Evolutionary conservation across 2,797 vertebrate genomes (phyloP), one percentile per base, ranked within the genome.

Genomic region (Eremophila alpestris): DNA sequence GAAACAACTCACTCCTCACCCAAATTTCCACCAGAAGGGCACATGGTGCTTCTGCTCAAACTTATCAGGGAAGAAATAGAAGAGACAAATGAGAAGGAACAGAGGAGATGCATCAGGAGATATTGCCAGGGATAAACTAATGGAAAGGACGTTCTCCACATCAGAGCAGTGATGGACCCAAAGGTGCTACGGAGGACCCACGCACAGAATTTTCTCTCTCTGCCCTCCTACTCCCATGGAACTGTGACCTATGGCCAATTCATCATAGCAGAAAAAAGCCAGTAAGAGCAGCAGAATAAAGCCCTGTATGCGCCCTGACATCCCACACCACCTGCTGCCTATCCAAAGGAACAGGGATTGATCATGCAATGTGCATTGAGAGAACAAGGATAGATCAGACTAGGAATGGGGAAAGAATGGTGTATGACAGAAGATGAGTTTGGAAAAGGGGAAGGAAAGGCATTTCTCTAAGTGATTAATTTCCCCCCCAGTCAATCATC

Each of bases 281-380:
- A 59, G 10, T 32, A 32, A 34, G 58, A 34, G 26, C 30, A 36
- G 32, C n/a, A 30, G 21, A 38, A 70, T 27, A 45, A 81, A 91
- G n/a, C 3, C 27, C 17, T 22, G 30, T 13, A 54, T 13, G 27
- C 2, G 14, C 30, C 13, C 48, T 36, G 29, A 52, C 0, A 0
- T 75, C 48, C 70, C 19, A 4, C 3, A 18, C 13, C 1, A 4
- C 14, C 14, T 36, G 19, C 7, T 34, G 13, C 34, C 21, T 84
- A 43, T 59, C 12, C 12, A 79, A 80, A 82, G 22, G 46, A 68
- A 41, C 2, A 45, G 12, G 19, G 30, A 65, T 4, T 45, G 16
- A 62, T 46, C 3, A 4, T 11, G 8, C 1, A 0, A 13, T 29
- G 10, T 2, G 2, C 36, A 30, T 1, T 9, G 30, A 38, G 27